These are phyloP conservation scores for Caenorhabditis briggsae DNA, from an alignment of 1,140 invertebrate species.

Conservation along the genomic window DNA sequence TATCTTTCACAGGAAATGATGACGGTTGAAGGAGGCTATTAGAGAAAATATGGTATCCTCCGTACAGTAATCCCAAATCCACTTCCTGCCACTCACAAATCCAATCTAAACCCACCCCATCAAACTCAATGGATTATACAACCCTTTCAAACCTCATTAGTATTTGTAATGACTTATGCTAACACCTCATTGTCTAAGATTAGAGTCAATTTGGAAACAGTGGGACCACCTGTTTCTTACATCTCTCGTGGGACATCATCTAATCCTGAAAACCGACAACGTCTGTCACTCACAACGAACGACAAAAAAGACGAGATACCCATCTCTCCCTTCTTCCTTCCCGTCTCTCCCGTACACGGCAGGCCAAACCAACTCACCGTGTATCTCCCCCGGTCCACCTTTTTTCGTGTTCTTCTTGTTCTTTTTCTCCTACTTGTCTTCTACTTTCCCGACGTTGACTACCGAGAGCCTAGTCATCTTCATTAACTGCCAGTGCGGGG, in stretches of 20 bases:
- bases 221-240: slow-evolving; percentile 20
- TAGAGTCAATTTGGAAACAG: neutral
- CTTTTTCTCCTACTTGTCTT: no score
- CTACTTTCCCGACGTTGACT: slow-evolving; percentile 10
- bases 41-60: no score
- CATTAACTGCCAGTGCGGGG: slow-evolving; percentile 46
- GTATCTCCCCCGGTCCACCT: neutral
- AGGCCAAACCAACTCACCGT: slow-evolving; percentile 15
- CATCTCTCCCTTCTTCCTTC: slow-evolving; percentile 10
- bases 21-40: no score
- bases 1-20: no score
- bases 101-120: no score
- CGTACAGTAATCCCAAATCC: no score
- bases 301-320: neutral
- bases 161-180: neutral
- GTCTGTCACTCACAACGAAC: slow-evolving; percentile 1
- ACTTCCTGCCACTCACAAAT: no score
- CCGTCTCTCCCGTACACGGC: slow-evolving; percentile 9
- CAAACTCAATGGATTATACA: no score
- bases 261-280: slow-evolving; percentile 44
- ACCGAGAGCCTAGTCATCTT: slow-evolving; percentile 49
- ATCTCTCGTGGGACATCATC: slow-evolving; percentile 3
- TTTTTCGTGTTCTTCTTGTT: no score
- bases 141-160: neutral
- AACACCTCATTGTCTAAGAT: slow-evolving; percentile 46